Evolutionary conservation across 2,797 vertebrate genomes (phyloP), one percentile per base, ranked within the genome.

Genomic region (Tangara arthus): DNA sequence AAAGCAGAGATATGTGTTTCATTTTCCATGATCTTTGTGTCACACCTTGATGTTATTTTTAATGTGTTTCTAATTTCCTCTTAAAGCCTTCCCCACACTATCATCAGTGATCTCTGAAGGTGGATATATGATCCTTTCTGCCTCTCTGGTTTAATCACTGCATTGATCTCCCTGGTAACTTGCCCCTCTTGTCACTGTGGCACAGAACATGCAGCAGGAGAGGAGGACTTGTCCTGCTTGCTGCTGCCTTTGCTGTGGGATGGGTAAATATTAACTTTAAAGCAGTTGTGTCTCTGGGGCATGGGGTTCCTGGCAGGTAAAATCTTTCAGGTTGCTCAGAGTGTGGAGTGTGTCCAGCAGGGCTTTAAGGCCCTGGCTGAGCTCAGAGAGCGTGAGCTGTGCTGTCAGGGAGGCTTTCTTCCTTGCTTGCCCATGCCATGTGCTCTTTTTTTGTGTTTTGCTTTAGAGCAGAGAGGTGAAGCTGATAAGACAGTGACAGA

Each of bases 31-130:
- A 86, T 95, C 87, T 86, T 87, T 46, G 53, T 89, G 79, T 91
- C 89, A 63, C 95, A 93, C 79, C 85, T 96, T 81, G 41, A 39
- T 81, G 55, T 70, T 93, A 35, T 95, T 94, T 95, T 92, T 92
- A 94, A 72, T 68, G 23, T 93, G 85, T 92, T 96, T 92, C 82
- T 91, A 76, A 93, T 97, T 95, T 95, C 92, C 94, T 95, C 73
- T 35, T 92, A 27, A 47, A 87, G 55, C 65, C 61, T 89, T 72
- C 63, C 35, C 65, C 20, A 20, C 52, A 63, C 56, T 55, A 83
- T 87, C 65, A 63, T 78, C 61, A 32, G n/a, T 42, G 90, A 94
- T 91, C 86, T 89, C 86, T 73, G 64, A 56, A 71, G 72, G 26
- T 0, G 0, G 60, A 44, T 73, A 18, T 76, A 35, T 65, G 76